A percentile compares a stretch with the other conserved stretches of the same genome.
phyloP scores from a whole-genome alignment of 2,888 invertebrate species.

The Seira ritae region DNA sequence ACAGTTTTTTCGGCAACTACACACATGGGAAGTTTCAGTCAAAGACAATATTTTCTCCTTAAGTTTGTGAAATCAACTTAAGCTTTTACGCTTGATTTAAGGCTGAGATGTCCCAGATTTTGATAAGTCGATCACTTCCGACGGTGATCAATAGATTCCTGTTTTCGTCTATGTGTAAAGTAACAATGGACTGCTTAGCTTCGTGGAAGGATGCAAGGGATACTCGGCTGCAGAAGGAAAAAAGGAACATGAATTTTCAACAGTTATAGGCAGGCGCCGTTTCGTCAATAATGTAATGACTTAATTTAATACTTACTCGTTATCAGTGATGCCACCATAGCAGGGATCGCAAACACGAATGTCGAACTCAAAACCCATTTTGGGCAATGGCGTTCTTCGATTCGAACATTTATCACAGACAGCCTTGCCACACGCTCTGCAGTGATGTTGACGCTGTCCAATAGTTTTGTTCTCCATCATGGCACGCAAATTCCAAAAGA shows the following conservation, averaged over 20 bases:
- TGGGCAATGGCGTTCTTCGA: slow-evolving; percentile 91
- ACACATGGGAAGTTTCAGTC: no score
- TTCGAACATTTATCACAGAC: slow-evolving; percentile 95
- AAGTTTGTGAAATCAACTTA: no score
- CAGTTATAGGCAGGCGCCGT: no score
- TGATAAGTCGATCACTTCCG: slow-evolving; percentile 96
- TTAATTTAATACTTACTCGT: slow-evolving; percentile 81
- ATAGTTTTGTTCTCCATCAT: slow-evolving; percentile 99
- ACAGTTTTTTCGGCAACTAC: no score
- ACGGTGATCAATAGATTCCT: slow-evolving; percentile 92
- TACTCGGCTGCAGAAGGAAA: slow-evolving; percentile 76
- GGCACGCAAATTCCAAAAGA: slow-evolving; percentile 98
- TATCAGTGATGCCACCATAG: slow-evolving; percentile 85
- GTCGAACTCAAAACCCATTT: slow-evolving; percentile 98
- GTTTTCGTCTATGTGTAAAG: slow-evolving; percentile 91
- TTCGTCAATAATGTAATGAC: no score
- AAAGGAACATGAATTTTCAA: no score
- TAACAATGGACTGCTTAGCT: slow-evolving; percentile 92
- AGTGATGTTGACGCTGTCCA: slow-evolving; percentile 93
- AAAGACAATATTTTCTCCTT: no score
- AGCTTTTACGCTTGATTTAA: slow-evolving; percentile 75
- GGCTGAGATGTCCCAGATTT: slow-evolving; percentile 91
- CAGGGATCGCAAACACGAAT: slow-evolving; percentile 97
- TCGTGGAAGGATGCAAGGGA: slow-evolving; percentile 97
- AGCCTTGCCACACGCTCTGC: slow-evolving; percentile 88